A percentile compares a stretch with the other conserved stretches of the same genome.
Evolutionary conservation across 2,888 invertebrate genomes (phyloP).

Genomic region (Drosophila pseudotalamancana): DNA sequence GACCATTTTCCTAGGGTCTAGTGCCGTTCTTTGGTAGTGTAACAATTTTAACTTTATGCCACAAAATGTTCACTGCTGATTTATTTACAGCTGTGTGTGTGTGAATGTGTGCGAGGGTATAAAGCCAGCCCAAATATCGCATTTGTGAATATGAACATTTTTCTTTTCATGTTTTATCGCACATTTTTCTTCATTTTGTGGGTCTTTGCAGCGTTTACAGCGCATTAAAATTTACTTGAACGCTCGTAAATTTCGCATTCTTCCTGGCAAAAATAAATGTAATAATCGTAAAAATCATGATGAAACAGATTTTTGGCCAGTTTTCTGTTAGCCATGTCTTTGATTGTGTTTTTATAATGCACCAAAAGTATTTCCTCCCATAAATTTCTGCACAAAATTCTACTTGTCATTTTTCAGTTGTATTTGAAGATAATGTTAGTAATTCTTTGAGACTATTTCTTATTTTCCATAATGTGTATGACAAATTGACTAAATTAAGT

Average conservation of each 20-base stretch:
- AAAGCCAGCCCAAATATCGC: conserved; percentile 23
- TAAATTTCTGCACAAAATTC: conserved; percentile 23
- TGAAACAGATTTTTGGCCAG: conserved; percentile 50
- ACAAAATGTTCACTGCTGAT: conserved; percentile 66
- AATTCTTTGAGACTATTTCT: neutral
- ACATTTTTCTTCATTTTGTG: conserved; percentile 65
- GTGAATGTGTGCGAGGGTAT: conserved; percentile 6
- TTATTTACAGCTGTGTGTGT: conserved; percentile 43
- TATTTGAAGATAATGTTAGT: neutral
- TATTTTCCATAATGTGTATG: neutral
- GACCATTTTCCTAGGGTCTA: conserved; percentile 40
- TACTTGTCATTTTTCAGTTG: conserved; percentile 1
- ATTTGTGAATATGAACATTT: conserved; percentile 46
- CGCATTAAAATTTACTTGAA: conserved; percentile 69
- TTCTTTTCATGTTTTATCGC: conserved; percentile 70
- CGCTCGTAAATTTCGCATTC: conserved; percentile 66
- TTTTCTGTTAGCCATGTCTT: conserved; percentile 16
- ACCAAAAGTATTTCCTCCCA: conserved; percentile 25
- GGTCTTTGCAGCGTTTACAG: conserved; percentile 58
- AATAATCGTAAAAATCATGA: conserved; percentile 62
- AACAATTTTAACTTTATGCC: conserved; percentile 59
- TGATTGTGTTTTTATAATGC: conserved; percentile 27
- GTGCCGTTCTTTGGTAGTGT: conserved; percentile 19
- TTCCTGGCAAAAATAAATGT: conserved; percentile 48
- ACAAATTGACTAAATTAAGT: too few relatives aligned